Base-by-base conservation (phyloP, 1,140 invertebrate species). In the Muscidifurax raptorellus region DNA sequence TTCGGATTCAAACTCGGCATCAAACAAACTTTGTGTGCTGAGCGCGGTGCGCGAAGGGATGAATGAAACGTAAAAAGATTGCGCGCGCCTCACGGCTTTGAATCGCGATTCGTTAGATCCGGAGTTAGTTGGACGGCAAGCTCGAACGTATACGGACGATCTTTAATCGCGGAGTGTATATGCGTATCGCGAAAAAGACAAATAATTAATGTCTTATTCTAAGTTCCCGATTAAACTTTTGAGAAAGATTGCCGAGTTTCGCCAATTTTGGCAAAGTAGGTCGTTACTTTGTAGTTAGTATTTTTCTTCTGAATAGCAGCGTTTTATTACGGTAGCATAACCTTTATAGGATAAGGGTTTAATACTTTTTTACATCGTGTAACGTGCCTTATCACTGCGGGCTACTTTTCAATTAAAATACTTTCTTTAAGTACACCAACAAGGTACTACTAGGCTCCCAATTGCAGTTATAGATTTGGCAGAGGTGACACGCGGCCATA, bases 51-150 rank as follows among this genome's bases (percentile, higher is more conserved):
- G n/a, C 36, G 30, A 72, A 9, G 72, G 69, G 32, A 36, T 47
- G 22, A 10, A 47, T 72, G 69, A 72, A 72, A 2, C 15, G 18
- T 28, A 74, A 40, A 69, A 75, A 75, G 18, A 75, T 75, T 75
- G 12, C 36, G 9, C n/a, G 0, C 13, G 28, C 22, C n/a, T 3
- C 32, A 74, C 7, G 13, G 15, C n/a, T 77, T 59, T 28, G 44
- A 77, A 59, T 77, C 27, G 28, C 27, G 75, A 77, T 64, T 77
- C 75, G 75, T 77, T 59, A 64, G 52, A 25, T 25, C 22, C 15
- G 5, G 36, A 9, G n/a, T 25, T 59, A 64, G 47, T 79, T 36
- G 10, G 22, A 36, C 9, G 36, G 36, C 36, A 36, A 9, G 2
- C 36, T 36, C 36, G 36, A 9, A 40, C 7, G 36, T 4, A 52